phyloP scores from a whole-genome alignment of 2,888 invertebrate genomes.

The Epirrhoe tristata region DNA sequence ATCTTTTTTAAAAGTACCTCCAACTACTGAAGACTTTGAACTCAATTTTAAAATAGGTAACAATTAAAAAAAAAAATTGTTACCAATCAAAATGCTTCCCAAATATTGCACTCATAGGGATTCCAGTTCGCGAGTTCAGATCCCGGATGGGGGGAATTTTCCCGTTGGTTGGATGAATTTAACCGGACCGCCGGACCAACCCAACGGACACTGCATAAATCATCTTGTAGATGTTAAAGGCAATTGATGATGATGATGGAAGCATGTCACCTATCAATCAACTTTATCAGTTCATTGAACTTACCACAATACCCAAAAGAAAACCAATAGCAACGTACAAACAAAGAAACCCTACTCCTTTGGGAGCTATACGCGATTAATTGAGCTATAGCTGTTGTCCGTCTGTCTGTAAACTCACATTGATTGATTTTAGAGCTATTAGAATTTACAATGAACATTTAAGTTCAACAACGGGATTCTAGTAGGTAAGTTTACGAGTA shows the following conservation, averaged over 20 bases:
- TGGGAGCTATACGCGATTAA: conserved; percentile 44
- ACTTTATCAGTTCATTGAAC: not conserved
- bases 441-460: conserved; percentile 23
- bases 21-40: not conserved
- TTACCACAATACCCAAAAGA: not conserved
- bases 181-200: too few relatives aligned
- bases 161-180: too few relatives aligned
- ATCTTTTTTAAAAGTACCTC: not conserved
- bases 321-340: not conserved
- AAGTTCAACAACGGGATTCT: conserved; percentile 21
- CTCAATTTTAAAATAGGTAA: not conserved
- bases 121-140: too few relatives aligned
- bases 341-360: conserved; percentile 20
- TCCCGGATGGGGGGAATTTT: too few relatives aligned
- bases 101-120: too few relatives aligned
- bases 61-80: too few relatives aligned
- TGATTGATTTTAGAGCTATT: conserved; percentile 62
- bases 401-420: conserved; percentile 40
- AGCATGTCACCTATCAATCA: too few relatives aligned
- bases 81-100: too few relatives aligned
- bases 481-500: conserved; percentile 10
- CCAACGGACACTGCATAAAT: too few relatives aligned
- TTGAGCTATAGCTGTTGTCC: conserved; percentile 30
- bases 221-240: too few relatives aligned
- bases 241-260: too few relatives aligned